phyloP scores from a whole-genome alignment of 2,888 invertebrate genomes.

The Crocallis elinguaria region DNA sequence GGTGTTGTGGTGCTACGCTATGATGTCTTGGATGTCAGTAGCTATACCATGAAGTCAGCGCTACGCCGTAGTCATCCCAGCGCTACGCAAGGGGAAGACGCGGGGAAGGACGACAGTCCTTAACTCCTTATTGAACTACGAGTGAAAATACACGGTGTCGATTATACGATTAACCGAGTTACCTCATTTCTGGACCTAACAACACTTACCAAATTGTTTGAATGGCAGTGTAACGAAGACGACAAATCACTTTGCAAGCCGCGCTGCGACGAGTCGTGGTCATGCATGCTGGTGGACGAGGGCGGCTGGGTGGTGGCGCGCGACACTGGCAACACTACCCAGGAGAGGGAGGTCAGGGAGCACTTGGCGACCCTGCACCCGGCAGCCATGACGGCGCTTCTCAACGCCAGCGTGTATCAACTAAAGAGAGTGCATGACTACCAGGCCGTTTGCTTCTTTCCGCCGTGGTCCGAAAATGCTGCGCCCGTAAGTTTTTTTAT shows the following conservation, averaged over 20 bases:
- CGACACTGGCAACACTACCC: constrained; percentile 46
- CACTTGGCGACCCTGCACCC: constrained; percentile 68
- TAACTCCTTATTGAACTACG: no score
- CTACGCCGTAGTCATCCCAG: no score
- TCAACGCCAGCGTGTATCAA: constrained; percentile 63
- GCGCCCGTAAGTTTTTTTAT: constrained; percentile 49
- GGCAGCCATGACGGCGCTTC: constrained; percentile 64
- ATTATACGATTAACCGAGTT: no score
- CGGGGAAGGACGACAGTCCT: no score
- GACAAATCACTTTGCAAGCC: constrained; percentile 58
- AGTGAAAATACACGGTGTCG: no score
- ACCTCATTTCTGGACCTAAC: no score
- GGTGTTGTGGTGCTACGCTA: no score
- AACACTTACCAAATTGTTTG: not conserved
- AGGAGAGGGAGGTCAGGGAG: constrained; percentile 48
- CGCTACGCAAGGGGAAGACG: no score
- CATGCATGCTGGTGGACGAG: constrained; percentile 73
- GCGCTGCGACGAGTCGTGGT: constrained; percentile 70
- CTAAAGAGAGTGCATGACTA: constrained; percentile 76
- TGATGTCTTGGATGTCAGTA: no score
- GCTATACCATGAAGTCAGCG: no score
- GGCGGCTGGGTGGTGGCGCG: constrained; percentile 71
- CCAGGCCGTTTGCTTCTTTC: constrained; percentile 75
- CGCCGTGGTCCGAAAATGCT: constrained; percentile 49
- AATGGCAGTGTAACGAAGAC: constrained; percentile 57